Evolutionary conservation across 2,888 invertebrate species (phyloP), one percentile per base, ranked within the genome.

Genomic region (Eretmocerus hayati): DNA sequence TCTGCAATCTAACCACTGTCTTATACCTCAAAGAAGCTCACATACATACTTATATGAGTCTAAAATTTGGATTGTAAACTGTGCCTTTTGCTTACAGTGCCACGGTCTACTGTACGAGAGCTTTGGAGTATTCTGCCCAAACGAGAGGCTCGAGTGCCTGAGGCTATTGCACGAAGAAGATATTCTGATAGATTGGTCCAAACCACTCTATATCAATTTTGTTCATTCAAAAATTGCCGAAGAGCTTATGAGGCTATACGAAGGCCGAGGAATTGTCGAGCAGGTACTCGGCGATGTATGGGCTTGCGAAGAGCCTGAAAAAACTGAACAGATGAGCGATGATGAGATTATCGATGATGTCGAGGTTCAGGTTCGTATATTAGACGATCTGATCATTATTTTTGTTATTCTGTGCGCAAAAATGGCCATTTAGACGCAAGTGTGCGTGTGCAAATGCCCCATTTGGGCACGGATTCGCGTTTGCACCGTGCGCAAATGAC

Each of bases 191-290:
- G 85, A 89, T 74, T 87, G 89, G 81, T 78, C 81, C 53, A 81
- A 81, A 71, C 88, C 88, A 46, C 72, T 90, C 74, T 90, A 85
- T 79, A 81, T 90, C 75, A 90, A 90, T 76, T 90, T 88, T 72
- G 88, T 87, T 56, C 88, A 88, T 76, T 81, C 82, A 64, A 81
- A 81, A 58, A 88, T 90, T 66, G 84, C 89, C 72, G 80, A 85
- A 65, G 82, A 83, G 63, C 78, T 90, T 67, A 84, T 84, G 71
- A 80, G 82, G 61, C 84, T 87, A 60, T 85, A 87, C 71, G 72
- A 74, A 50, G 74, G 75, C 42, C 72, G 67, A 45, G 83, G 83
- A 48, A 75, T 74, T 33, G 75, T 83, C 72, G 87, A 89, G 66
- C 83, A 84, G 73, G 81, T 88, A 61, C 80, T 83, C 59, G 88